phyloP scores from a whole-genome alignment of 2,113 vertebrate genomes.

The Nestor notabilis region DNA sequence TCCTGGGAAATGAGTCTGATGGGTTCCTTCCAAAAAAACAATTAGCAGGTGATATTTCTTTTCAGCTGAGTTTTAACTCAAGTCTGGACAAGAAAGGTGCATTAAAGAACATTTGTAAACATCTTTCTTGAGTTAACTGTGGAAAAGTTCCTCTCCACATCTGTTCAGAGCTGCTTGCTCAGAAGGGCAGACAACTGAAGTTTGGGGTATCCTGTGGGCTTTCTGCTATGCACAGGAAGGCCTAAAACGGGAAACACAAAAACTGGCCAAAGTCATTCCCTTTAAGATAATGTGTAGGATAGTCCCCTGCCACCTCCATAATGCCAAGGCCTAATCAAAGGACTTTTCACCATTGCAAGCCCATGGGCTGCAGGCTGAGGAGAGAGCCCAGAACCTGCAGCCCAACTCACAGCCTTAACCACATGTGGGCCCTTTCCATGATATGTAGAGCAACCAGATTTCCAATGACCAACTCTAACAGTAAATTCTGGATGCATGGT shows the following conservation, averaged over 20 bases:
- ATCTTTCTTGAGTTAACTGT: neutral
- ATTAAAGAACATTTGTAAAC: neutral
- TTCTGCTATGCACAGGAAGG: neutral
- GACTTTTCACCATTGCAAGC: neutral
- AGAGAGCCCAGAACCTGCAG: neutral
- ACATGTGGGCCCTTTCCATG: rapidly evolving
- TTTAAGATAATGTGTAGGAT: neutral
- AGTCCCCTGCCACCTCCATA: neutral
- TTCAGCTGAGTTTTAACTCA: neutral
- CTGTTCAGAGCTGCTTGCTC: neutral
- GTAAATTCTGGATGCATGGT: no score
- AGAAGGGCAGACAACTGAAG: neutral
- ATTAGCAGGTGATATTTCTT: neutral
- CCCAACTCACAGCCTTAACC: neutral
- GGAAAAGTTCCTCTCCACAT: neutral
- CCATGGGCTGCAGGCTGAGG: neutral
- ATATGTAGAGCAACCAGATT: neutral
- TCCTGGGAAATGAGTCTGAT: neutral
- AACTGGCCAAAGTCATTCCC: neutral
- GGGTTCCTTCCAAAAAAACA: neutral
- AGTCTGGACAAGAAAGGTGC: neutral
- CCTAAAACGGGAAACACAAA: neutral
- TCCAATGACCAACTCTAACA: neutral
- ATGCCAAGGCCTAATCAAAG: neutral
- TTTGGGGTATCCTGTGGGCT: neutral